These are phyloP conservation scores for Anser cygnoides DNA, from an alignment of 2,113 vertebrate genomes.

Conservation along the genomic window DNA sequence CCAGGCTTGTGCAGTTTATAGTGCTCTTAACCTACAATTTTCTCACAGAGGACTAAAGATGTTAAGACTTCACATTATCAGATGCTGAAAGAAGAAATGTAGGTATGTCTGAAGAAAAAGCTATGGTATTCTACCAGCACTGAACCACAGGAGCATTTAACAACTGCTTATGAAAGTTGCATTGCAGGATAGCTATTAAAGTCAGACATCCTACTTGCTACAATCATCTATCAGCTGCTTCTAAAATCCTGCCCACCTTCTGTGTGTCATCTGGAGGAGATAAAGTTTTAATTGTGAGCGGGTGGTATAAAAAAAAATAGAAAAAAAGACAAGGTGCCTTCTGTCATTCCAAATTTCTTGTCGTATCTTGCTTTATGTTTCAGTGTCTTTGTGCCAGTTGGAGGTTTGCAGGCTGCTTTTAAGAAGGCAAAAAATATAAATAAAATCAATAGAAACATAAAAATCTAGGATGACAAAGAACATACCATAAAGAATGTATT, in stretches of 20 bases:
- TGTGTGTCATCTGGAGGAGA: constrained; percentile 34
- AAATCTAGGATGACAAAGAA: neutral
- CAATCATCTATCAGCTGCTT: constrained; percentile 22
- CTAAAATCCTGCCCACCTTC: constrained; percentile 45
- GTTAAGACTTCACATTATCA: neutral
- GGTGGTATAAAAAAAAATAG: neutral
- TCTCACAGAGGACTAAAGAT: neutral
- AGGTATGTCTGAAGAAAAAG: neutral
- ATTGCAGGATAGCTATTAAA: constrained; percentile 12
- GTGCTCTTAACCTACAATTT: neutral
- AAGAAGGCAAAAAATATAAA: neutral
- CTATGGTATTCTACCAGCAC: neutral
- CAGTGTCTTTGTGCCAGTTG: neutral
- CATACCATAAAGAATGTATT: neutral
- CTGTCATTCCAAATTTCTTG: constrained; percentile 13
- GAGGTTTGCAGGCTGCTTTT: neutral
- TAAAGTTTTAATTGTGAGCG: constrained; percentile 37
- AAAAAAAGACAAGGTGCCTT: neutral
- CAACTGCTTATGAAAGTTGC: neutral
- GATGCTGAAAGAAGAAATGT: neutral
- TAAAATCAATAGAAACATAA: neutral
- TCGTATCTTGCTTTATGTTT: neutral
- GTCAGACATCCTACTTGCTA: constrained; percentile 36
- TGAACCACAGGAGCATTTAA: neutral
- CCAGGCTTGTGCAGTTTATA: neutral